Percentiles rank a stretch among this genome's conserved stretches.
Conservation (phyloP, 2,888 invertebrate species). For the Cremastobaeus sp. region DNA sequence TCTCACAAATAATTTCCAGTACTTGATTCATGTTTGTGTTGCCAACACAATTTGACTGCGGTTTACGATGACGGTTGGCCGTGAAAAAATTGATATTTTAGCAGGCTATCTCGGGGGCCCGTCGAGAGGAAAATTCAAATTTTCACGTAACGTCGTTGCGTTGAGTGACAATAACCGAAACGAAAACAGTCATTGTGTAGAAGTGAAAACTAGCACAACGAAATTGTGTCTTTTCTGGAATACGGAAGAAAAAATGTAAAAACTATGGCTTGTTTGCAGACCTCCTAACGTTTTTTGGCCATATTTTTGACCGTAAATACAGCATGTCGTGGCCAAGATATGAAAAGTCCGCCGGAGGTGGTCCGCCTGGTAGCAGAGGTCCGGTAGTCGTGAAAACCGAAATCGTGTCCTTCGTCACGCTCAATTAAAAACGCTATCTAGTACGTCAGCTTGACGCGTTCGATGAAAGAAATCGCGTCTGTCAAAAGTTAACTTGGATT, state of each 20-base stretch:
- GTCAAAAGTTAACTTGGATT: conserved; percentile 17
- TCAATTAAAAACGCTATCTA: conserved; percentile 61
- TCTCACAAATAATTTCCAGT: too few relatives aligned
- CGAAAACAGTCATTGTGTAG: conserved; percentile 52
- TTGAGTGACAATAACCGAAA: conserved; percentile 50
- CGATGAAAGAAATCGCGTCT: conserved; percentile 55
- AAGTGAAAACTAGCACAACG: conserved; percentile 47
- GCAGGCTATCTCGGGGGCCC: conserved; percentile 61
- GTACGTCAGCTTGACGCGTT: conserved; percentile 66
- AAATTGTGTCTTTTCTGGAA: conserved; percentile 45
- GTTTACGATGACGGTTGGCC: conserved; percentile 64
- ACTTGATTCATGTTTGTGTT: conserved; percentile 62
- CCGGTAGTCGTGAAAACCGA: conserved; percentile 61
- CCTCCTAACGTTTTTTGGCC: conserved; percentile 75
- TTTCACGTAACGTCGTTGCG: conserved; percentile 63
- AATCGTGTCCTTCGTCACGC: conserved; percentile 65
- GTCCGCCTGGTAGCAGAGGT: conserved; percentile 50
- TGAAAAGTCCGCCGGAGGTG: conserved; percentile 68
- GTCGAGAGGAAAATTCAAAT: conserved; percentile 51
- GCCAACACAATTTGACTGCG: conserved; percentile 70
- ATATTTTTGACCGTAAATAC: conserved; percentile 76
- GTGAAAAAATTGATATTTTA: conserved; percentile 66
- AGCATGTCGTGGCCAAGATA: conserved; percentile 75
- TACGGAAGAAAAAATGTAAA: conserved; percentile 16
- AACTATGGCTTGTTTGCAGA: conserved; percentile 70